A percentile compares a stretch with the other conserved stretches of the same genome.
phyloP scores from a whole-genome alignment of 2,888 invertebrate species.

The Thumatha senex region DNA sequence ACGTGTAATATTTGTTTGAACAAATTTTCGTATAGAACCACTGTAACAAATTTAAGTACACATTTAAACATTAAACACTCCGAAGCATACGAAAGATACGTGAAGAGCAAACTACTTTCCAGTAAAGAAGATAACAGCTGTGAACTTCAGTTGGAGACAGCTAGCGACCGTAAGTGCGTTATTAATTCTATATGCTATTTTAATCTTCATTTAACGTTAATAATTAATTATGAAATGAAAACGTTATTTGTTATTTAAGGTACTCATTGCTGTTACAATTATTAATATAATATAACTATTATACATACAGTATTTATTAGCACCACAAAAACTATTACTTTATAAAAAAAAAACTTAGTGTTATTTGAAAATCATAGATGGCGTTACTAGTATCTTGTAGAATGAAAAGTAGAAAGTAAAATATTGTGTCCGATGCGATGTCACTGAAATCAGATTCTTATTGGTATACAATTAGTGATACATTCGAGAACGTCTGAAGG shows the following conservation, averaged over 20 bases:
- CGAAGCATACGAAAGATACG: neutral
- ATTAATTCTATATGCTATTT: neutral
- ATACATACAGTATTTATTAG: too few species aligned
- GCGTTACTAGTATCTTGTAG: slow-evolving; percentile 2
- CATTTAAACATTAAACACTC: slow-evolving; percentile 1
- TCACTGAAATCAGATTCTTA: neutral
- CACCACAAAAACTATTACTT: too few species aligned
- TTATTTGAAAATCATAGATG: neutral
- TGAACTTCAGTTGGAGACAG: neutral
- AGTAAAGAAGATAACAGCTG: neutral
- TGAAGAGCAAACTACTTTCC: neutral
- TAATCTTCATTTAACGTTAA: neutral
- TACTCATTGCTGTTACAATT: too few species aligned
- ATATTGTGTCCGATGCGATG: neutral
- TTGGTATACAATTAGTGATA: too few species aligned
- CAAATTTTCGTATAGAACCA: neutral
- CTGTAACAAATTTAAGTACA: neutral
- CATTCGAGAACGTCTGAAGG: too few species aligned
- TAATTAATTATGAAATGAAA: neutral
- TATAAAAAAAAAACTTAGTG: neutral
- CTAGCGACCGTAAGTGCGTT: neutral
- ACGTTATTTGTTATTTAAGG: neutral
- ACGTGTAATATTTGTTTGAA: slow-evolving; percentile 4
- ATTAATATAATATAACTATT: too few species aligned
- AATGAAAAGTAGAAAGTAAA: slow-evolving; percentile 4